Evolutionary conservation across 2,888 invertebrate genomes (phyloP).

Genomic region (Actias luna): DNA sequence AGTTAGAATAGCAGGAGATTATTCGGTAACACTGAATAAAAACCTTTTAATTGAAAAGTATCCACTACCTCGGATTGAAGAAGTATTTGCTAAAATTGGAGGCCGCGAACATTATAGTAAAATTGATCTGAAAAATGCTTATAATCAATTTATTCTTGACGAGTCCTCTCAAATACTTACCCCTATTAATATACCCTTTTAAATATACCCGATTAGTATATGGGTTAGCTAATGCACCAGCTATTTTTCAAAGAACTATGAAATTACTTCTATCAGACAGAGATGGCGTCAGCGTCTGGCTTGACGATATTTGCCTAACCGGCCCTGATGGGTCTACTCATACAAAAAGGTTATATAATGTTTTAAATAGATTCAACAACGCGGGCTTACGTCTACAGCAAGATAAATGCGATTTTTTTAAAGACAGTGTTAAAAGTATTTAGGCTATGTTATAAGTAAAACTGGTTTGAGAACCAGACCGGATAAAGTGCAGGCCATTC

Average conservation of each 20-base stretch:
- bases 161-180: slow-evolving; percentile 26
- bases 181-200: slow-evolving; percentile 36
- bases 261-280: slow-evolving; percentile 30
- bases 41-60: slow-evolving; percentile 33
- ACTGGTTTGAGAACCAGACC: slow-evolving; percentile 16
- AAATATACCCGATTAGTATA: slow-evolving; percentile 36
- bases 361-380: slow-evolving; percentile 17
- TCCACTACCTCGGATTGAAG: slow-evolving; percentile 30
- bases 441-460: slow-evolving; percentile 23
- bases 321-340: no score
- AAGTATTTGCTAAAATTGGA: slow-evolving; percentile 29
- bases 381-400: slow-evolving; percentile 14
- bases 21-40: slow-evolving; percentile 20
- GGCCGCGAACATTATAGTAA: slow-evolving; percentile 26
- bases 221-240: slow-evolving; percentile 40
- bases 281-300: slow-evolving; percentile 30
- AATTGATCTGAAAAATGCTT: slow-evolving; percentile 29
- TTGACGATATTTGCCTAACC: slow-evolving; percentile 35
- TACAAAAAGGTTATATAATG: no score
- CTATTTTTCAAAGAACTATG: slow-evolving; percentile 28
- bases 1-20: slow-evolving; percentile 20
- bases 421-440: slow-evolving; percentile 15
- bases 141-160: slow-evolving; percentile 28
- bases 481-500: slow-evolving; percentile 32
- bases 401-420: slow-evolving; percentile 15